Conservation (phyloP, 2,888 invertebrate genomes). For the Emesis furor region DNA sequence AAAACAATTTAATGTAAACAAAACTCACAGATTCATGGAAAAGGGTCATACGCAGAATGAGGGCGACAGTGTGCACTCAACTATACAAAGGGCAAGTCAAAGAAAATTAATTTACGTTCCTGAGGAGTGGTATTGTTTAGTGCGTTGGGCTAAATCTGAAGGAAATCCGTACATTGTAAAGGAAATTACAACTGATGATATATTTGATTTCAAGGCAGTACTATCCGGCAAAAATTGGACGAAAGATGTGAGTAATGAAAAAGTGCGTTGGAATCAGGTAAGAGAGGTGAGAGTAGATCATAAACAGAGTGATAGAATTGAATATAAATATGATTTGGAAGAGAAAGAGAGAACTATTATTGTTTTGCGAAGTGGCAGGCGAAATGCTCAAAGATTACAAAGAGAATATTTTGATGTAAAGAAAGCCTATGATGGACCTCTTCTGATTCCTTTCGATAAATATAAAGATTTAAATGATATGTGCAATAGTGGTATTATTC, state of each 20-base stretch:
- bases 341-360: constrained; percentile 24
- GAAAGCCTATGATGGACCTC: constrained; percentile 18
- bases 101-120: constrained; percentile 43
- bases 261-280: constrained; percentile 40
- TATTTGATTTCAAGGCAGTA: constrained; percentile 62
- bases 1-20: constrained; percentile 42
- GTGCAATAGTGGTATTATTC: constrained; percentile 8
- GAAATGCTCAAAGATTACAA: constrained; percentile 18
- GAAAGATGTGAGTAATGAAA: constrained; percentile 51
- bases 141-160: constrained; percentile 33
- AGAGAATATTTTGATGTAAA: constrained; percentile 1
- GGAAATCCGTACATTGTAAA: constrained; percentile 43
- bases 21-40: constrained; percentile 36
- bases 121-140: constrained; percentile 46
- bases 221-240: constrained; percentile 54
- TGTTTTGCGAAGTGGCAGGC: constrained; percentile 19
- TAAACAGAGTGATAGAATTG: constrained; percentile 46
- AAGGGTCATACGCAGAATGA: constrained; percentile 65
- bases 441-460: neutral
- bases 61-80: constrained; percentile 65
- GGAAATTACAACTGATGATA: constrained; percentile 45
- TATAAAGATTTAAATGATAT: constrained; percentile 12
- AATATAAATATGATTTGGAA: constrained; percentile 55
- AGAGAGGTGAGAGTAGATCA: constrained; percentile 49
- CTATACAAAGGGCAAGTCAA: constrained; percentile 64